Evolutionary conservation across 2,797 vertebrate genomes (phyloP).

Genomic region (Brotula barbata): DNA sequence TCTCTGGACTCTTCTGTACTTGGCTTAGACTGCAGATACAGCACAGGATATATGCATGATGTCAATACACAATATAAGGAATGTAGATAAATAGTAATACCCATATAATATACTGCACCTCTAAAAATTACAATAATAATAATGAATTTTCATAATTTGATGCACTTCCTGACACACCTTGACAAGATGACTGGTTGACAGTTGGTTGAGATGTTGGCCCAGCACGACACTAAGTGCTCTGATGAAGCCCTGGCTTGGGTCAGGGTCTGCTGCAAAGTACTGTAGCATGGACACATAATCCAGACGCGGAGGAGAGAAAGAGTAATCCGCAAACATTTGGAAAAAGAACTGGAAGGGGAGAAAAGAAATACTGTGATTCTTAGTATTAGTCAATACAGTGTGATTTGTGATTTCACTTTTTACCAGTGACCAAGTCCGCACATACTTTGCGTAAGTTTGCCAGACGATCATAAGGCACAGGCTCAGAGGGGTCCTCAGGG

Average conservation of each 20-base stretch:
- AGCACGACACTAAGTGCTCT: constrained; percentile 83
- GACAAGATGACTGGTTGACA: constrained; percentile 54
- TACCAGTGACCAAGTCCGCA: no score
- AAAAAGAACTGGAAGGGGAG: constrained; percentile 85
- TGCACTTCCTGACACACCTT: constrained; percentile 57
- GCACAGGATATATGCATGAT: background rate
- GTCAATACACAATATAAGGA: background rate
- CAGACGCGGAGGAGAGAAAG: constrained; percentile 69
- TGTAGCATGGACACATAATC: constrained; percentile 87
- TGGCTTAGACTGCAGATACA: constrained; percentile 69
- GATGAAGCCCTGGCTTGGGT: constrained; percentile 83
- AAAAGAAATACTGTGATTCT: constrained; percentile 10
- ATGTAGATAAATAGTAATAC: background rate
- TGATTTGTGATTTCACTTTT: no score
- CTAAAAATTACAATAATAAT: no score
- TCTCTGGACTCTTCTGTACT: constrained; percentile 57
- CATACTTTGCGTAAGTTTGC: constrained; percentile 83
- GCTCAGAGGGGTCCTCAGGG: constrained; percentile 75
- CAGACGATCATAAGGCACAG: constrained; percentile 75
- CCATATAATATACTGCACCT: no score
- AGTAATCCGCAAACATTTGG: constrained; percentile 81
- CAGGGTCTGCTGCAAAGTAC: constrained; percentile 84
- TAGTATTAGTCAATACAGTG: no score
- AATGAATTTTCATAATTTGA: no score
- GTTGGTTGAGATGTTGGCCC: constrained; percentile 71